phyloP scores from a whole-genome alignment of 2,113 vertebrate genomes.

The Thunnus maccoyii region DNA sequence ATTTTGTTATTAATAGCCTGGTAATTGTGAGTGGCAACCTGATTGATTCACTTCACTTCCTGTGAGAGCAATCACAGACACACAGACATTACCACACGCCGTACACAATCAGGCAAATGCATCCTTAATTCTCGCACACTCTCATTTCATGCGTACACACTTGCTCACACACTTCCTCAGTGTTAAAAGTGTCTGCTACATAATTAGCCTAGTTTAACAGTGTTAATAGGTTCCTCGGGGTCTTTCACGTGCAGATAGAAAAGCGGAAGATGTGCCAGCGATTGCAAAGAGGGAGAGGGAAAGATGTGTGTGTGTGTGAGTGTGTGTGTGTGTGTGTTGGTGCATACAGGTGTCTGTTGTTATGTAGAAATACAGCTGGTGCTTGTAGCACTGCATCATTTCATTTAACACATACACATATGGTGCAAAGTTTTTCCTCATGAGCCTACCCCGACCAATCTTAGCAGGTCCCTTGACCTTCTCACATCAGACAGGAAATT shows the following conservation, averaged over 20 bases:
- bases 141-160: slow-evolving; percentile 2
- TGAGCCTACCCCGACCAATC: slow-evolving; percentile 31
- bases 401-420: slow-evolving; percentile 26
- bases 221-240: slow-evolving; percentile 70
- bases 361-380: slow-evolving; percentile 34
- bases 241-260: slow-evolving; percentile 51
- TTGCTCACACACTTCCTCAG: slow-evolving; percentile 15
- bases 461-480: slow-evolving; percentile 28
- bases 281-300: background rate
- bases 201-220: slow-evolving; percentile 79
- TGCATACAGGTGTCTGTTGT: slow-evolving; percentile 22
- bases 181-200: slow-evolving; percentile 51
- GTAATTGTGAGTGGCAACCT: slow-evolving; percentile 69
- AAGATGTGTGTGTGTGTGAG: background rate
- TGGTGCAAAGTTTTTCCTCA: slow-evolving; percentile 45
- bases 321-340: slow-evolving; percentile 11
- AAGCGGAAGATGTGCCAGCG: slow-evolving; percentile 51
- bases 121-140: slow-evolving; percentile 1
- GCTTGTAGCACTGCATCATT: slow-evolving; percentile 8
- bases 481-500: slow-evolving; percentile 38
- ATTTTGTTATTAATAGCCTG: slow-evolving; percentile 69
- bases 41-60: slow-evolving; percentile 66
- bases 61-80: slow-evolving; percentile 42
- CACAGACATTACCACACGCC: slow-evolving; percentile 31
- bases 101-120: slow-evolving; percentile 25